These are phyloP conservation scores for Macrosteles quadrilineatus DNA, from an alignment of 1,140 invertebrate species.

Conservation along the genomic window DNA sequence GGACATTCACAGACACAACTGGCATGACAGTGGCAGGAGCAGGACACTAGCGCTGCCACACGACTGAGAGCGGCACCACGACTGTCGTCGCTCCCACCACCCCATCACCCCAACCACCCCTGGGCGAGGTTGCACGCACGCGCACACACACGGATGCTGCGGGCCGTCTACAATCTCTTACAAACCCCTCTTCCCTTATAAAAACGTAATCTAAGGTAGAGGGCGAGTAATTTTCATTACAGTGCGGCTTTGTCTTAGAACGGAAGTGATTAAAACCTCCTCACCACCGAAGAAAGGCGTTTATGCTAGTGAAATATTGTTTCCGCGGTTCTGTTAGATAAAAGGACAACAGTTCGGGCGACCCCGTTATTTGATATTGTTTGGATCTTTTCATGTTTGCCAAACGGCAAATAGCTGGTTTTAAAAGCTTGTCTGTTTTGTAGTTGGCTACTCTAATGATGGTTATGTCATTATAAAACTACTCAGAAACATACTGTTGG, in stretches of 20 bases:
- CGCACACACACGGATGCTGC: background rate
- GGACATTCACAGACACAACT: background rate
- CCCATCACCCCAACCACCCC: background rate
- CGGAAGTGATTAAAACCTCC: conserved; percentile 21
- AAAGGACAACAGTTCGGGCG: conserved; percentile 30
- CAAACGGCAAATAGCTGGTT: no score
- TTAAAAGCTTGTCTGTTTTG: no score
- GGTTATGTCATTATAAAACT: no score
- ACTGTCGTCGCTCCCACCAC: no score
- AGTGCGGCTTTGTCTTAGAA: background rate
- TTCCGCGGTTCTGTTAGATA: conserved; percentile 7
- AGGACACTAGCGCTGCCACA: conserved; percentile 10
- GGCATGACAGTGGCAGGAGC: background rate
- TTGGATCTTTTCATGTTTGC: no score
- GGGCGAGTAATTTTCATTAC: conserved; percentile 20
- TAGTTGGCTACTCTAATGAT: no score
- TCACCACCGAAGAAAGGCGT: conserved; percentile 12
- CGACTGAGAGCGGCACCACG: no score
- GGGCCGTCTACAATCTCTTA: background rate
- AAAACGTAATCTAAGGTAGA: conserved; percentile 17
- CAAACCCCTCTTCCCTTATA: background rate
- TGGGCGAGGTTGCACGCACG: conserved; percentile 13
- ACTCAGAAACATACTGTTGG: no score
- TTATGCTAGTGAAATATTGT: conserved; percentile 21
- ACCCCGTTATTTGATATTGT: no score